Evolutionary conservation across 2,113 vertebrate genomes (phyloP), one percentile per base, ranked within the genome.

Genomic region (Plotosus lineatus): DNA sequence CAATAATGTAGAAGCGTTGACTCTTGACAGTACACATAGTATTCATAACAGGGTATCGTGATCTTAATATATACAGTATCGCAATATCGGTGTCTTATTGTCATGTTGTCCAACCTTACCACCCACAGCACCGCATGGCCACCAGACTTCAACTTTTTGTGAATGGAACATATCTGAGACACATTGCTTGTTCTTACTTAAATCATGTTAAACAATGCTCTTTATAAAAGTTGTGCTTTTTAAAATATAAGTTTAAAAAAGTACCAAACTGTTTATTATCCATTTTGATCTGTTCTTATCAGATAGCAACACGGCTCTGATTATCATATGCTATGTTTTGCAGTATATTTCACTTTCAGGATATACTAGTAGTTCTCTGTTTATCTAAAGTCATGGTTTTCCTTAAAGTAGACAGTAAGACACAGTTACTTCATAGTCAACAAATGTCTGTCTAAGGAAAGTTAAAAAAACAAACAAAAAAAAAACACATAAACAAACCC

Each of bases 161-260:
- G n/a, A 74, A 74, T 46, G 71, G 79, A 76, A 61, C 53, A 66
- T 69, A 74, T 65, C 40, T 63, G 31, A 83, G 42, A 75, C 36
- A 8, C 7, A 38, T 38, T 53, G 77, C 77, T 69, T 69, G 63
- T 51, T 42, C 33, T 38, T 56, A 28, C 10, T 40, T 42, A 53
- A 56, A 44, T 11, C 36, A 31, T 33, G 4, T 44, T 36, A 77
- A 46, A 63, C 4, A 61, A 10, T 23, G 9, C 40, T 5, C 3
- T 44, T 42, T 58, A 63, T 63, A 40, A 3, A 63, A 66, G 23
- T 10, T n/a, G 3, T 19, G 15, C 60, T 63, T 66, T 40, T 11
- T 19, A 14, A 60, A 3, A 31, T 28, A 0, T 60, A n/a, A n/a
- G n/a, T 33, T 61, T 71, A 46, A n/a, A 48, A 23, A 83, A n/a